phyloP scores from a whole-genome alignment of 2,888 invertebrate genomes.

The Tineola bisselliella region DNA sequence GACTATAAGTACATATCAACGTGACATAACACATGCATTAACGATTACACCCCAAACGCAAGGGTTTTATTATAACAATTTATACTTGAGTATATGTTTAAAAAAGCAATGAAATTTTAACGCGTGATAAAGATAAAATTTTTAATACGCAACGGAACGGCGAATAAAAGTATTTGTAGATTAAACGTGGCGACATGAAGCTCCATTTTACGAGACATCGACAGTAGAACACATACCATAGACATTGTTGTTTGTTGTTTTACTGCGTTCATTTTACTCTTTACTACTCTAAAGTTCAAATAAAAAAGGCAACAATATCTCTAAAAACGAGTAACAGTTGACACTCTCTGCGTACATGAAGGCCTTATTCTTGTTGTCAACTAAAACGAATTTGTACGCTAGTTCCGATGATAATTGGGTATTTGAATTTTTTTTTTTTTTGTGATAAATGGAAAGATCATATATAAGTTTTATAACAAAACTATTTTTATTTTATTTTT shows the following conservation, averaged over 20 bases:
- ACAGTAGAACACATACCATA: slow-evolving; percentile 19
- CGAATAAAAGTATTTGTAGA: slow-evolving; percentile 4
- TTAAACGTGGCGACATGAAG: background rate
- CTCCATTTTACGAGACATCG: slow-evolving; percentile 19
- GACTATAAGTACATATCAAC: too few relatives aligned
- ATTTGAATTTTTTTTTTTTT: too few relatives aligned
- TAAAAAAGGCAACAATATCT: slow-evolving; percentile 16
- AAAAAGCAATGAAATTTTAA: background rate
- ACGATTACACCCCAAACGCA: too few relatives aligned
- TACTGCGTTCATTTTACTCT: slow-evolving; percentile 30
- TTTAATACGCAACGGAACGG: background rate
- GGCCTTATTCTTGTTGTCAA: background rate
- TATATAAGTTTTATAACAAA: too few relatives aligned
- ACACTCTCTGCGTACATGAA: background rate
- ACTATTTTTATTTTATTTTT: too few relatives aligned
- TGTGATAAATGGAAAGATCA: too few relatives aligned
- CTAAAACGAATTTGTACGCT: background rate
- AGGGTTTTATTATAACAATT: too few relatives aligned
- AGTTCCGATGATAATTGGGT: too few relatives aligned
- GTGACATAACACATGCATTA: too few relatives aligned
- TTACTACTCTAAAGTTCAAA: slow-evolving; percentile 22
- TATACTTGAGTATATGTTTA: background rate
- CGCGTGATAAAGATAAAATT: background rate
- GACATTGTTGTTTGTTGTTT: slow-evolving; percentile 35
- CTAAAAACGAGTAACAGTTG: slow-evolving; percentile 2